Evolutionary conservation across 1,140 invertebrate species (phyloP), one percentile per base, ranked within the genome.

Genomic region (Aphaenogaster floridana): DNA sequence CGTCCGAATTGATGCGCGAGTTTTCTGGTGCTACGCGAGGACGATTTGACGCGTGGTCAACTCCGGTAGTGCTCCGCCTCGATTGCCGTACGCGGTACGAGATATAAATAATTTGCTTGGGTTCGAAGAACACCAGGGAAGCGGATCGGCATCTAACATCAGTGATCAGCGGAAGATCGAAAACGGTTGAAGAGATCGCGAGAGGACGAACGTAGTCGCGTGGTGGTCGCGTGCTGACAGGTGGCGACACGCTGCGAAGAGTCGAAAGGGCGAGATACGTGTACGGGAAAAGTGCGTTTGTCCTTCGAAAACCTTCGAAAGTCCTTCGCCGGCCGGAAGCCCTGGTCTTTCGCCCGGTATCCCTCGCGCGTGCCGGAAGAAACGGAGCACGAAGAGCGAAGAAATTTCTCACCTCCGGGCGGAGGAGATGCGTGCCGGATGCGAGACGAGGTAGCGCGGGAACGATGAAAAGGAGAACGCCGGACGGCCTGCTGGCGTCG

Each of bases 391-490:
- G 57, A 59, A 13, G 28, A 15, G 71, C 21, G 7, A 36, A 6
- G 7, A 11, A 8, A n/a, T 80, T 63, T 78, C 57, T 59, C 15
- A 57, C 17, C 66, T n/a, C 6, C 48, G 68, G 21, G 17, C 45
- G 36, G 9, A n/a, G n/a, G n/a, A 15, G 34, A 15, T 13, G 57
- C 21, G 34, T 48, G 42, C 17, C 50, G 17, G 28, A 28, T 28
- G 64, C 17, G 45, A 39, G n/a, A 45, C 54, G 64, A 81, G 64
- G 42, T 71, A 81, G 21, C 66, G 79, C 59, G 59, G 52, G 48
- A 85, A 85, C 54, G 81, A 77, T 63, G 71, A 74, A 28, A 74
- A 64, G 54, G 54, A 77, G 81, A 85, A 85, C 42, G 69, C 42
- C 57, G 21, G 54, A 85, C 42, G 71, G 34, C 2, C 17, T 42